Evolutionary conservation across 2,797 vertebrate species (phyloP).

Genomic region (Delichon dasypus): DNA sequence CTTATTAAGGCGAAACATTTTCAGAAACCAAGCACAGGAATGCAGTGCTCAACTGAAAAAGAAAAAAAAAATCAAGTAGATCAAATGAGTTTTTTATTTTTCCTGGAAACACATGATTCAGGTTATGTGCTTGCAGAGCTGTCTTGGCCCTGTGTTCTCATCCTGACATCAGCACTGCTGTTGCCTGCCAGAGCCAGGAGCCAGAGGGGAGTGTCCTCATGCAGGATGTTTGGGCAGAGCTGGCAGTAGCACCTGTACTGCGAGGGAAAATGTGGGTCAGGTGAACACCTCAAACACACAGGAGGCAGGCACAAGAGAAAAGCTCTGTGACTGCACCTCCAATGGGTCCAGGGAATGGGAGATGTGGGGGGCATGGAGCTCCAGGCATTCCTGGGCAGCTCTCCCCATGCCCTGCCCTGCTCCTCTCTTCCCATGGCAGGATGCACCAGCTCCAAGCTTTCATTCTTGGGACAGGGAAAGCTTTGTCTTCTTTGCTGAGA

Average conservation of each 20-base stretch:
- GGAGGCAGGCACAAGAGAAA: not conserved
- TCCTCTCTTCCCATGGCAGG: not conserved
- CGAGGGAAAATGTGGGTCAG: accelerated
- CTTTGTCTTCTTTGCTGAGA: not conserved
- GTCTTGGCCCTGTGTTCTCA: not conserved
- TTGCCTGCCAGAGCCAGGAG: not conserved
- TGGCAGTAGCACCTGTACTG: not conserved
- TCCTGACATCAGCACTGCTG: not conserved
- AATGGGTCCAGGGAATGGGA: not conserved
- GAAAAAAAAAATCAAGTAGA: not conserved
- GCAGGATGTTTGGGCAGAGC: not conserved
- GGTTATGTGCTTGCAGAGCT: not conserved
- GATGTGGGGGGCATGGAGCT: not conserved
- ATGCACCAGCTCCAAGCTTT: not conserved
- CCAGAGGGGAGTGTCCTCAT: not conserved
- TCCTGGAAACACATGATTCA: not conserved
- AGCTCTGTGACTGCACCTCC: not conserved
- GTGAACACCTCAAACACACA: not conserved
- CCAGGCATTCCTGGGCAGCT: not conserved
- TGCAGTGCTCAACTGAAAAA: not conserved
- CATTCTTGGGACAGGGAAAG: not conserved
- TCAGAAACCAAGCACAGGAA: not conserved
- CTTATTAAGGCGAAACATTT: not conserved
- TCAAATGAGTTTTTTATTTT: not conserved
- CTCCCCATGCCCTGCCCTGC: not conserved